These are phyloP conservation scores for Lucifuga dentata DNA, from an alignment of 2,113 vertebrate genomes.

Conservation along the genomic window DNA sequence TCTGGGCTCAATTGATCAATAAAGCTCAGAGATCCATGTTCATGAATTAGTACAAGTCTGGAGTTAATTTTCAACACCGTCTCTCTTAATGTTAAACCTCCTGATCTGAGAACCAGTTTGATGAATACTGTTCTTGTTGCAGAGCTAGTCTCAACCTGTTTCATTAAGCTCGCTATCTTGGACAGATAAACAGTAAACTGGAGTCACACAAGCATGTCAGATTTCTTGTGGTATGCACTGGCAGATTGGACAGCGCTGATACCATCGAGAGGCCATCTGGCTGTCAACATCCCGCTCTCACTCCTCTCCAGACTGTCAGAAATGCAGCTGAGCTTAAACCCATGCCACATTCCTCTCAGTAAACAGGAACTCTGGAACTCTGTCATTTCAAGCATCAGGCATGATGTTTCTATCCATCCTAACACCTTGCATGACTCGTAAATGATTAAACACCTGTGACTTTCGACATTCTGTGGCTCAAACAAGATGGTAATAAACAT, in stretches of 20 bases:
- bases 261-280: constrained; percentile 65
- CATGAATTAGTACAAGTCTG: background rate
- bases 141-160: constrained; percentile 54
- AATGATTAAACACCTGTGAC: background rate
- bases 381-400: constrained; percentile 31
- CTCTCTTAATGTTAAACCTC: constrained; percentile 24
- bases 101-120: constrained; percentile 38
- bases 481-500: constrained; percentile 8
- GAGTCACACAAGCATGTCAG: constrained; percentile 63
- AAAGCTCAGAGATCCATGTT: constrained; percentile 12
- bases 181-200: constrained; percentile 56
- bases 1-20: constrained; percentile 33
- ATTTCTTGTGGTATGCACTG: constrained; percentile 66
- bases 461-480: background rate
- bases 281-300: constrained; percentile 72
- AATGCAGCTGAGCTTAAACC: constrained; percentile 58
- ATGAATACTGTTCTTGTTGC: constrained; percentile 25
- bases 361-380: constrained; percentile 56
- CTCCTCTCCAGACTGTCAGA: constrained; percentile 63
- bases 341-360: constrained; percentile 53
- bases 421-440: constrained; percentile 41
- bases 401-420: constrained; percentile 38
- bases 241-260: constrained; percentile 70
- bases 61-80: constrained; percentile 54
- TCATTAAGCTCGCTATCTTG: constrained; percentile 49